Conservation (phyloP, 2,797 vertebrate genomes). For the Leuciscus waleckii region DNA sequence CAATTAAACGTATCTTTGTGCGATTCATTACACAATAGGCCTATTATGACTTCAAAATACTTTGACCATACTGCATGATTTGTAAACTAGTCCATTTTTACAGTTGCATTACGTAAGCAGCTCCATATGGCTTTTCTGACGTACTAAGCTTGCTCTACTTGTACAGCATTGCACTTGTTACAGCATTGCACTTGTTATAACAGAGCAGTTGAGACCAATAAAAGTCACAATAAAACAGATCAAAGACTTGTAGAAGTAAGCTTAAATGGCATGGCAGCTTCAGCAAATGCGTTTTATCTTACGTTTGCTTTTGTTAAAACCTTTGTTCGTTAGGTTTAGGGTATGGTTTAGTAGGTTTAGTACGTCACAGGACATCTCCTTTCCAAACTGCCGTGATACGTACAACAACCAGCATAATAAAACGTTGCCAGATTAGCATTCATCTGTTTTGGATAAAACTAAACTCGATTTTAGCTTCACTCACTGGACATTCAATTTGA, state of each 20-base stretch:
- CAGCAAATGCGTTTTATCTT: not conserved
- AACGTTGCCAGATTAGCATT: not conserved
- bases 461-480: not conserved
- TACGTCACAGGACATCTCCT: not conserved
- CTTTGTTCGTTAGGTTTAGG: not conserved
- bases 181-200: not conserved
- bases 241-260: not conserved
- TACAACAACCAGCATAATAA: not conserved
- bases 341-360: not conserved
- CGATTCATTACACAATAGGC: not conserved
- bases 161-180: not conserved
- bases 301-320: not conserved
- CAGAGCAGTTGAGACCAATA: not conserved
- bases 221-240: slow-evolving; percentile 3
- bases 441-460: not conserved
- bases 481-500: not conserved
- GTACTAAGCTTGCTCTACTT: not conserved
- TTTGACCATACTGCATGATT: not conserved
- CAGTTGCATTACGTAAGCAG: not conserved
- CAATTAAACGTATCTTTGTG: not conserved
- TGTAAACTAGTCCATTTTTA: not conserved
- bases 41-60: not conserved
- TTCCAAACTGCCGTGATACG: not conserved
- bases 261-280: not conserved
- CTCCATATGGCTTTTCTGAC: not conserved